Percentiles rank a stretch among this genome's conserved stretches.
Evolutionary conservation across 2,113 vertebrate species (phyloP).

Genomic region (Gallinago paraguaiae): DNA sequence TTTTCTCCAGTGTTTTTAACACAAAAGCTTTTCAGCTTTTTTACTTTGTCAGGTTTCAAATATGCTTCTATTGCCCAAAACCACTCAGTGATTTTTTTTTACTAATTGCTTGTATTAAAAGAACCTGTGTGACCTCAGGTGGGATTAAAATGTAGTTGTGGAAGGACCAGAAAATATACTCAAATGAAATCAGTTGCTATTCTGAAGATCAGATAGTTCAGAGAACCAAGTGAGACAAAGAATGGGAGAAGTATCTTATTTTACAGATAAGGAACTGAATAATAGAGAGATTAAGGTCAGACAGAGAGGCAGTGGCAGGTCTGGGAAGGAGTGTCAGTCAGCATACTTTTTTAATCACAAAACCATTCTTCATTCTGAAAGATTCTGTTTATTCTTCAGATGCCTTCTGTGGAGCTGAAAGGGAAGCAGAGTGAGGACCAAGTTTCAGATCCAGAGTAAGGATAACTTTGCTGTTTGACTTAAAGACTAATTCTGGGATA

Average conservation of each 20-base stretch:
- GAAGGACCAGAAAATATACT: background rate
- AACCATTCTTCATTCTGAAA: conserved; percentile 8
- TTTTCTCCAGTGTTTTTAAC: background rate
- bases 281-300: conserved; percentile 1
- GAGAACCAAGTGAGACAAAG: background rate
- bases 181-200: background rate
- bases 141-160: background rate
- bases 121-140: background rate
- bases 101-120: background rate
- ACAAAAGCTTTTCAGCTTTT: background rate
- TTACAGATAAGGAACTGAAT: background rate
- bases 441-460: background rate
- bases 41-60: background rate
- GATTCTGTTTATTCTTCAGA: background rate
- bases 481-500: background rate
- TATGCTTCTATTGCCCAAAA: background rate
- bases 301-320: background rate
- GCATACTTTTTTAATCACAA: background rate
- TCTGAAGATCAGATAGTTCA: background rate
- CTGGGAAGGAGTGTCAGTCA: background rate
- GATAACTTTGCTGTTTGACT: background rate
- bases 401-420: background rate
- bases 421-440: background rate
- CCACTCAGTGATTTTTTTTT: background rate
- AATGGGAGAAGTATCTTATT: background rate